Evolutionary conservation across 2,113 vertebrate species (phyloP).

Genomic region (Mustela nigripes): DNA sequence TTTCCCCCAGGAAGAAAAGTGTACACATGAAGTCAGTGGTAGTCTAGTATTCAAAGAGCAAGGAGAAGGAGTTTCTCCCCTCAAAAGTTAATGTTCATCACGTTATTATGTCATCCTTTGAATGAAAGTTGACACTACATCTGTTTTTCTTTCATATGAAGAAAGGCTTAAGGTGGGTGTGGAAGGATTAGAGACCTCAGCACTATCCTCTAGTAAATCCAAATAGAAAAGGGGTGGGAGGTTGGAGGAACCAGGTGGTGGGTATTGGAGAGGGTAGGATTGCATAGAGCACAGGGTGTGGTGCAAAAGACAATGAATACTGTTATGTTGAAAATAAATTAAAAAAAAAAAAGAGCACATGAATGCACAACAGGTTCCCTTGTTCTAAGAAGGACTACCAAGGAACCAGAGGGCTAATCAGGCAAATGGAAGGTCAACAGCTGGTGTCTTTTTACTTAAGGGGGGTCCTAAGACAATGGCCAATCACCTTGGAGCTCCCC

Average conservation of each 20-base stretch:
- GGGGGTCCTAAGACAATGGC: not conserved
- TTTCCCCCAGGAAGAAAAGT: not conserved
- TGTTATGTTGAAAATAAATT: no score
- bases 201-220: not conserved
- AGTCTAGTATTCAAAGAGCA: not conserved
- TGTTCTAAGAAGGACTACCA: not conserved
- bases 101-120: not conserved
- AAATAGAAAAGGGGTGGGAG: not conserved
- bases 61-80: not conserved
- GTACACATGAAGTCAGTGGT: not conserved
- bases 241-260: no score
- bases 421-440: not conserved
- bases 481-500: not conserved
- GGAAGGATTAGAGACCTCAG: slow-evolving; percentile 19
- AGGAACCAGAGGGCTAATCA: not conserved
- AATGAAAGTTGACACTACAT: not conserved
- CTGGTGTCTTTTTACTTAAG: not conserved
- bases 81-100: not conserved
- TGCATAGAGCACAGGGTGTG: no score
- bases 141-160: slow-evolving; percentile 10
- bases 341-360: not conserved
- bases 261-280: no score
- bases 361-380: not conserved
- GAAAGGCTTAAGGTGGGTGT: not conserved
- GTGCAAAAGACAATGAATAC: no score